Conservation (phyloP, 2,888 invertebrate species). For the Caenorhabditis japonica region DNA sequence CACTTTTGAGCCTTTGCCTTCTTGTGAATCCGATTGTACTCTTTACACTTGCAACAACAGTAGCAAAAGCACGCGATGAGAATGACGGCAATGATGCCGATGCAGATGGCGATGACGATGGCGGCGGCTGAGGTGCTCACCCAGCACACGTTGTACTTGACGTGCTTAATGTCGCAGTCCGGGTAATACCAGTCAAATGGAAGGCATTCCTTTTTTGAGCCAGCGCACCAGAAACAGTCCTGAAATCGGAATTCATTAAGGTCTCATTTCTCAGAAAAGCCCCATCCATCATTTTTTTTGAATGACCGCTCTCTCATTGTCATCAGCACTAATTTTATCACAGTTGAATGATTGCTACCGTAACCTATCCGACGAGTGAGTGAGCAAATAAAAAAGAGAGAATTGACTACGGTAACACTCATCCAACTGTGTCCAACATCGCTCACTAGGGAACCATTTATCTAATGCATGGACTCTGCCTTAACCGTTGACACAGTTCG, state of each 20-base stretch:
- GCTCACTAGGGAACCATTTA: no score
- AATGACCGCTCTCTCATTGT: no score
- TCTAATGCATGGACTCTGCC: no score
- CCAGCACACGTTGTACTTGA: constrained; percentile 65
- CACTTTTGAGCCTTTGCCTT: constrained; percentile 53
- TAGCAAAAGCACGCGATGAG: constrained; percentile 53
- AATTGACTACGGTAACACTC: no score
- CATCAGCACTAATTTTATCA: no score
- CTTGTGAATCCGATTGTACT: constrained; percentile 50
- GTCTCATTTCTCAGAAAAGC: not conserved
- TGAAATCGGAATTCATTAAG: no score
- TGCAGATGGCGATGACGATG: constrained; percentile 60
- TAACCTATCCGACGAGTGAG: no score
- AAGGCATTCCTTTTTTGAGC: constrained; percentile 57
- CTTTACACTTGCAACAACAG: constrained; percentile 56
- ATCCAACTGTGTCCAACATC: no score
- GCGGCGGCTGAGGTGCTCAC: constrained; percentile 65
- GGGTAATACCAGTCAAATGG: constrained; percentile 68
- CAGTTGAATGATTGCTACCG: no score
- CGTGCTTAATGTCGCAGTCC: constrained; percentile 61
- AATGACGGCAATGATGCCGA: constrained; percentile 57
- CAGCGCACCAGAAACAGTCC: constrained; percentile 68
- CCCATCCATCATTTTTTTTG: constrained; percentile 61
- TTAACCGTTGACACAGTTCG: no score
- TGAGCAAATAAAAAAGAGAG: no score